A percentile compares a stretch with the other conserved stretches of the same genome.
phyloP scores from a whole-genome alignment of 1,140 invertebrate genomes.

The Drosophila lacertosa region DNA sequence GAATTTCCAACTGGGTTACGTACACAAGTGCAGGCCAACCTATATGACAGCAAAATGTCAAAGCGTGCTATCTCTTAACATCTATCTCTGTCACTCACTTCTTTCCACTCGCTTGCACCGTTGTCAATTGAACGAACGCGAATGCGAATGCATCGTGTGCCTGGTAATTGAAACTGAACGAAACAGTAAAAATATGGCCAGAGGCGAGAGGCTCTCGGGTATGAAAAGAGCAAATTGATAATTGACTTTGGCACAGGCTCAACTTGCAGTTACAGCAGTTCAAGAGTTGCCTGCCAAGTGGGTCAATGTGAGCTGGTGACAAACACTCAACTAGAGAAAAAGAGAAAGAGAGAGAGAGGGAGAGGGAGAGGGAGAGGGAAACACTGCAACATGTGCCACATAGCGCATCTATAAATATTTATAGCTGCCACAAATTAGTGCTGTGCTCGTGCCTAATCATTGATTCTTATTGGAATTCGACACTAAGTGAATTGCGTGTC shows the following conservation, averaged over 20 bases:
- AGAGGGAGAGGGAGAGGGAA: not conserved
- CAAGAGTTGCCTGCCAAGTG: conserved; percentile 54
- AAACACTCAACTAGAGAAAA: conserved; percentile 1
- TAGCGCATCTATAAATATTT: conserved; percentile 8
- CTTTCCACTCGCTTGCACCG: not conserved
- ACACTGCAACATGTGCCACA: too few species aligned
- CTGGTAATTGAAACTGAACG: conserved; percentile 25
- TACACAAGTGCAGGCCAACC: too few species aligned
- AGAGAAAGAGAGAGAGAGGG: not conserved
- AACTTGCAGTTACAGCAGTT: conserved; percentile 57
- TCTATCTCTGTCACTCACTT: not conserved
- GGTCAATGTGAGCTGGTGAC: conserved; percentile 63
- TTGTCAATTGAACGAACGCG: conserved; percentile 30
- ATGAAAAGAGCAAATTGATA: conserved; percentile 73
- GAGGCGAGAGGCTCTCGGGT: conserved; percentile 11
- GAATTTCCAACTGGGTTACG: too few species aligned
- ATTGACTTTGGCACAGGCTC: conserved; percentile 76
- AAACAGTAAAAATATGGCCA: conserved; percentile 13
- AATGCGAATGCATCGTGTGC: not conserved
- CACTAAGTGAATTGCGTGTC: conserved; percentile 35
- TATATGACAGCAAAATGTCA: not conserved
- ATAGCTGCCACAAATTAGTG: conserved; percentile 50
- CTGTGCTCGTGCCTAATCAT: conserved; percentile 15
- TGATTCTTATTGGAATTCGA: conserved; percentile 50
- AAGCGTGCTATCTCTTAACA: not conserved